Conservation (phyloP, 2,888 invertebrate genomes). For the Candidula unifasciata region DNA sequence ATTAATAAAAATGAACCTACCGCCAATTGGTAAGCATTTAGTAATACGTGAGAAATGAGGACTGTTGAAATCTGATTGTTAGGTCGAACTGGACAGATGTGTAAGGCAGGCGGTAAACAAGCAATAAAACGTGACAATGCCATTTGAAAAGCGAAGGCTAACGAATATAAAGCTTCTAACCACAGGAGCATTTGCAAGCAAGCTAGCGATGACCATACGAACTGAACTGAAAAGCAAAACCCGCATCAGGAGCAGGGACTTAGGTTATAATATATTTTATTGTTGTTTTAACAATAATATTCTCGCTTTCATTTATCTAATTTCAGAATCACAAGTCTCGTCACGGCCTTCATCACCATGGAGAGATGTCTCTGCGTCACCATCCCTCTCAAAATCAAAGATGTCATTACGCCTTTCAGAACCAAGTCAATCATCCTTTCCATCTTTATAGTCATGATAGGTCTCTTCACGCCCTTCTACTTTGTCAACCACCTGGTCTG, state of each 20-base stretch:
- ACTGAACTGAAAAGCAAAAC: no score
- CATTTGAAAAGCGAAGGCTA: no score
- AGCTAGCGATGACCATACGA: no score
- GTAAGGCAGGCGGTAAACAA: no score
- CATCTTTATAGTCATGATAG: neutral
- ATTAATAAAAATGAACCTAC: no score
- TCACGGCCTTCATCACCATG: neutral
- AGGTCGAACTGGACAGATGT: no score
- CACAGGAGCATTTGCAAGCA: no score
- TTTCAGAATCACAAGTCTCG: neutral
- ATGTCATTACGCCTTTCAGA: neutral
- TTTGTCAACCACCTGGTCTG: neutral
- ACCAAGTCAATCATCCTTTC: neutral
- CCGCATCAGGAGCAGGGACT: neutral
- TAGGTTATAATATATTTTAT: neutral
- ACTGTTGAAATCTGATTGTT: no score
- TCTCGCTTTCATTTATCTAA: neutral
- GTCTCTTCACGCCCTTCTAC: conserved; percentile 16
- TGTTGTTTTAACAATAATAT: neutral
- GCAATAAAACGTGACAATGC: no score
- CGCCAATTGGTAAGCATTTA: no score
- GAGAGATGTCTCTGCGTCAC: neutral
- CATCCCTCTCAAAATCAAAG: neutral
- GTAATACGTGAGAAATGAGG: no score
- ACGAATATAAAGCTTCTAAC: no score